These are phyloP conservation scores for Mus spretus DNA, from an alignment of 2,797 vertebrate genomes.

Conservation along the genomic window DNA sequence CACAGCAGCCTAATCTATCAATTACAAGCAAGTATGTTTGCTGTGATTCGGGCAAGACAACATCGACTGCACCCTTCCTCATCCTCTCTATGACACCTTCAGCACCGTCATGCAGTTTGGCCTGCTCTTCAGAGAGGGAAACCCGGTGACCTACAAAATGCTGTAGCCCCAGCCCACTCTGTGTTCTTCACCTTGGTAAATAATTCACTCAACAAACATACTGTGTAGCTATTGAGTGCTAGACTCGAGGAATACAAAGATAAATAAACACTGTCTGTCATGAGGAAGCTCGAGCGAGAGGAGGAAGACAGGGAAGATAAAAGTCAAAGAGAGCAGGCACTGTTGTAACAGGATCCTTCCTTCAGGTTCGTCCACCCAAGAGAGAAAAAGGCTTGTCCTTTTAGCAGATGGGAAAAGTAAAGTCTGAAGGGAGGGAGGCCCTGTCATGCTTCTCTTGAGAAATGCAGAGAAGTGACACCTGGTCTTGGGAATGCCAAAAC, in stretches of 20 bases:
- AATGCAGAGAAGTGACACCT: constrained; percentile 4
- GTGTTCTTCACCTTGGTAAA: constrained; percentile 76
- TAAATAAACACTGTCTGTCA: constrained; percentile 49
- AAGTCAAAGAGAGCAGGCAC: background rate
- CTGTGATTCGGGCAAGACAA: background rate
- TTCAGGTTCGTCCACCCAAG: background rate
- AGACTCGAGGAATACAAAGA: constrained; percentile 62
- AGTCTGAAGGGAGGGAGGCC: background rate
- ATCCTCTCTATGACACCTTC: background rate
- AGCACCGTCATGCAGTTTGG: background rate
- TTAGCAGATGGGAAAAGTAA: constrained; percentile 40
- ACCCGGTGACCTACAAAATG: constrained; percentile 71
- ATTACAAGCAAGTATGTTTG: background rate
- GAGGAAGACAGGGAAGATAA: background rate
- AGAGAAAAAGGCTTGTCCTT: background rate
- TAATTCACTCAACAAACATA: constrained; percentile 80
- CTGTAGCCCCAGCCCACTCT: constrained; percentile 49
- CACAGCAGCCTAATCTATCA: background rate
- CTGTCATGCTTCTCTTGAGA: constrained; percentile 1
- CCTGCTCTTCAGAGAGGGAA: constrained; percentile 44
- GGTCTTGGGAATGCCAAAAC: background rate
- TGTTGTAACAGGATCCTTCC: background rate
- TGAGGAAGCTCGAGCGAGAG: constrained; percentile 15
- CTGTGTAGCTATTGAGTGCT: constrained; percentile 52
- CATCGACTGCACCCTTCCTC: background rate